Evolutionary conservation across 2,888 invertebrate species (phyloP), one percentile per base, ranked within the genome.

Genomic region (Habrosyne pyritoides): DNA sequence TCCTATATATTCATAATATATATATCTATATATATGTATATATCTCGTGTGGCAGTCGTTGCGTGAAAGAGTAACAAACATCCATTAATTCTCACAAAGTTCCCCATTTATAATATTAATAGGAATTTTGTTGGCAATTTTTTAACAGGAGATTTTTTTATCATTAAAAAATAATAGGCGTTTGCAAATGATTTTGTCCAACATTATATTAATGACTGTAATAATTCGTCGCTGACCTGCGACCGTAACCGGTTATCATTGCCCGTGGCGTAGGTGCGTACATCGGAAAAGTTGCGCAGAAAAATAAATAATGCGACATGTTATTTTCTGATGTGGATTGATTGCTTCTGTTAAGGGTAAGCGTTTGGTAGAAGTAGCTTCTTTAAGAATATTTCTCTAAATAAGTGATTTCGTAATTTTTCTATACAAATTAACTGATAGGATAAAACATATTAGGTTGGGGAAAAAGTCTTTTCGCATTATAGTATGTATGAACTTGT

Each of bases 261-360:
- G 53, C 56, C 50, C 28, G 42, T 42, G 42, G 8, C 36, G 51
- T 36, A 30, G 55, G 54, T 53, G 8, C 36, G 51, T 36, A 30
- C 55, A 54, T 53, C 59, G 55, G 67, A 57, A 57, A 60, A 64
- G 47, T 47, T 28, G 47, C 49, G 47, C 61, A 66, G 64, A 73
- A 73, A 77, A 71, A 71, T 69, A 67, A 71, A 64, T 73, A 73
- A 75, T 64, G 57, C 60, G 69, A 74, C 70, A 73, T 73, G 68
- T 67, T 77, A 69, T 69, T 72, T 66, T 71, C 61, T 75, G 76
- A 82, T 75, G 73, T 68, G 64, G 77, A 82, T 81, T 74, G 74
- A 81, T 81, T 60, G 71, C 61, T 58, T 63, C 55, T 68, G 55
- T 77, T 77, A 77, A 79, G 77, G 74, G 66, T 63, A 18, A 10